These are phyloP conservation scores for Drosophila recens DNA, from an alignment of 2,888 invertebrate species.

Conservation along the genomic window DNA sequence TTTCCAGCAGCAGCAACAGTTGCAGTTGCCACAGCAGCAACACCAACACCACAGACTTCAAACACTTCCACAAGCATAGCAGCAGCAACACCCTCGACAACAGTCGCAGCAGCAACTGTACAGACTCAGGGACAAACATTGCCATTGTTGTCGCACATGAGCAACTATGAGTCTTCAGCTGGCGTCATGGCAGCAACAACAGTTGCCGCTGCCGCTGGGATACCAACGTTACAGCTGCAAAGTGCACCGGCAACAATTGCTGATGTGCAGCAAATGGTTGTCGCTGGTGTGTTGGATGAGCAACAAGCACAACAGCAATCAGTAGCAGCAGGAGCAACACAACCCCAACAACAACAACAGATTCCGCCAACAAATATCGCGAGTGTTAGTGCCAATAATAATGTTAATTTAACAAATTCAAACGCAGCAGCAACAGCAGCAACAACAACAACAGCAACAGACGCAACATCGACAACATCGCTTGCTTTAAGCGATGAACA, in stretches of 20 bases:
- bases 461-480: conserved; percentile 21
- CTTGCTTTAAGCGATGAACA: conserved; percentile 21
- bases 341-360: conserved; percentile 51
- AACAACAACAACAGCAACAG: conserved; percentile 38
- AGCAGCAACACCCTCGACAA: conserved; percentile 45
- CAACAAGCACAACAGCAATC: conserved; percentile 33
- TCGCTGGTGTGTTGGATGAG: conserved; percentile 52
- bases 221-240: conserved; percentile 61
- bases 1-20: conserved; percentile 40
- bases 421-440: conserved; percentile 30
- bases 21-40: conserved; percentile 72
- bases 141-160: conserved; percentile 81
- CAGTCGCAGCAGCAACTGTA: conserved; percentile 53
- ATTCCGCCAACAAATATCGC: conserved; percentile 75
- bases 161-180: conserved; percentile 66
- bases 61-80: conserved; percentile 73
- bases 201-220: conserved; percentile 42
- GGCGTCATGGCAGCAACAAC: conserved; percentile 31
- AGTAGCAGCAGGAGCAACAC: conserved; percentile 44
- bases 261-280: conserved; percentile 75
- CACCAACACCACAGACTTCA: conserved; percentile 78
- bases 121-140: conserved; percentile 81
- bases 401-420: conserved; percentile 72
- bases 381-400: conserved; percentile 83
- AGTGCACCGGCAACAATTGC: conserved; percentile 83